phyloP scores from a whole-genome alignment of 2,888 invertebrate species.

The Chironomus tentans region DNA sequence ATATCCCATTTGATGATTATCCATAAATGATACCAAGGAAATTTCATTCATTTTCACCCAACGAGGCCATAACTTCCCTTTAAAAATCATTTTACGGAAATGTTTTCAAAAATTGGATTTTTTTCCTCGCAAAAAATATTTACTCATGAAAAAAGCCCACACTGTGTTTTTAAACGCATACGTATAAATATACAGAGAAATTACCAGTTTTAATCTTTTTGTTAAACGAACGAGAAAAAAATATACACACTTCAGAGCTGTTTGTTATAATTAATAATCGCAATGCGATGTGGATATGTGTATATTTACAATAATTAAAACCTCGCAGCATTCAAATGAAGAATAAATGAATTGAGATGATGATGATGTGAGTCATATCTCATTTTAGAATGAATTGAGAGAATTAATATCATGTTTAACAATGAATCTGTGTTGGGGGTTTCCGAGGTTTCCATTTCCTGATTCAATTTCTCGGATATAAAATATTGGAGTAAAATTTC shows the following conservation, averaged over 20 bases:
- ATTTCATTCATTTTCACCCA: too few relatives aligned
- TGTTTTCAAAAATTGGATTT: background rate
- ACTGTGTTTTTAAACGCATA: background rate
- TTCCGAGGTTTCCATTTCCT: background rate
- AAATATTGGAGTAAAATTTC: too few relatives aligned
- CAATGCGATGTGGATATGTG: background rate
- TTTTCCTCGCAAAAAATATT: background rate
- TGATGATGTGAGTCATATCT: background rate
- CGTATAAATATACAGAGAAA: background rate
- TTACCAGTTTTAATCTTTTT: too few relatives aligned
- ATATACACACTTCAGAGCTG: background rate
- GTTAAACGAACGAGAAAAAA: background rate
- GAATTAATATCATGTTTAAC: background rate
- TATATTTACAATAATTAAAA: background rate
- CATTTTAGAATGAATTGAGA: background rate
- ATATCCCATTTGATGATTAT: too few relatives aligned
- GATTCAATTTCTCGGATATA: background rate
- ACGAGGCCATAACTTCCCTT: too few relatives aligned
- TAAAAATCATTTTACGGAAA: background rate
- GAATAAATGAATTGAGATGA: background rate
- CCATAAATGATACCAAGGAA: too few relatives aligned
- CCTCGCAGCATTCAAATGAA: background rate
- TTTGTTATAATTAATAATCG: background rate
- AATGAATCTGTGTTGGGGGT: background rate
- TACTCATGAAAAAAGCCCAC: background rate